phyloP scores from a whole-genome alignment of 2,113 vertebrate genomes.

The Psilopsiagon aymara region DNA sequence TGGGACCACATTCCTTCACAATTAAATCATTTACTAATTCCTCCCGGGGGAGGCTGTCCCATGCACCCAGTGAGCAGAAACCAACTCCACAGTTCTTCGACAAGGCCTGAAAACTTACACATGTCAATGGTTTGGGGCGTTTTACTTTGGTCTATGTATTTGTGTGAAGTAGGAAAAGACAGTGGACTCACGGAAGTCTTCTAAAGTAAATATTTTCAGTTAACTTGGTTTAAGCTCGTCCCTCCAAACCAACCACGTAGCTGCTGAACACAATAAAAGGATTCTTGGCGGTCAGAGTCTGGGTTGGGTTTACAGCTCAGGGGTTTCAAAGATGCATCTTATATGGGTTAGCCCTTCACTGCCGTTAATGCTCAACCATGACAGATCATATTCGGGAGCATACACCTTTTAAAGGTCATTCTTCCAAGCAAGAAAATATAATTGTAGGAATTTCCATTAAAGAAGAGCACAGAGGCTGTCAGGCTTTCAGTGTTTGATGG shows the following conservation, averaged over 20 bases:
- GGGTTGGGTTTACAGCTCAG: background rate
- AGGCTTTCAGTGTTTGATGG: background rate
- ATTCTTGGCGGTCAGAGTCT: background rate
- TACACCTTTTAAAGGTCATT: background rate
- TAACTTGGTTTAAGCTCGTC: slow-evolving; percentile 1
- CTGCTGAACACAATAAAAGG: background rate
- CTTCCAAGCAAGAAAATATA: background rate
- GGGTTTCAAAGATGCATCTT: background rate
- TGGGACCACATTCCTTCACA: slow-evolving; percentile 52
- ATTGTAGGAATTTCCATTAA: background rate
- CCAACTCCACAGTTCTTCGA: background rate
- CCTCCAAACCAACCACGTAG: background rate
- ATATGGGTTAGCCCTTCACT: background rate
- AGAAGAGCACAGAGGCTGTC: background rate
- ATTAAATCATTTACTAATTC: slow-evolving; percentile 53
- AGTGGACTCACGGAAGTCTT: background rate
- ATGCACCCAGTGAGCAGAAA: slow-evolving; percentile 12
- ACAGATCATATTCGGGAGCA: background rate
- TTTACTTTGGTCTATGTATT: background rate
- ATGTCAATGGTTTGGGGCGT: background rate
- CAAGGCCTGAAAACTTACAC: background rate
- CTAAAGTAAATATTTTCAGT: slow-evolving; percentile 24
- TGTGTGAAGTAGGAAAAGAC: background rate
- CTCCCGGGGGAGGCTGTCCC: background rate
- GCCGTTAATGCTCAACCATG: background rate